Conservation (phyloP, 2,113 vertebrate genomes). For the Lasiurus cinereus region DNA sequence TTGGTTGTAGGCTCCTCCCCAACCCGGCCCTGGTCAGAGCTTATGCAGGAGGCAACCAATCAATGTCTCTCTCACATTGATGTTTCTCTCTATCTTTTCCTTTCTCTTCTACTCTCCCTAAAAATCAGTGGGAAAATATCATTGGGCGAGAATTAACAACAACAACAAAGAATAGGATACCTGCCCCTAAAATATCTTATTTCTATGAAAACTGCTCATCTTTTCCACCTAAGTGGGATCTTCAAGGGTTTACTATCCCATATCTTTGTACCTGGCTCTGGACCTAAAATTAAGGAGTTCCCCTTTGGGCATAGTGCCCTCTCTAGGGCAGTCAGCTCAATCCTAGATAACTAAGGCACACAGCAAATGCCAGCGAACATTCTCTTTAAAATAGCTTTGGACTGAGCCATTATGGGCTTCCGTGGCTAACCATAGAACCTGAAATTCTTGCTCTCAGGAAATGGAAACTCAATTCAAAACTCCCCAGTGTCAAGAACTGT, state of each 20-base stretch:
- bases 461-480: background rate
- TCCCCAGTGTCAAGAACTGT: background rate
- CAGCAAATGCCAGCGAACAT: accelerated
- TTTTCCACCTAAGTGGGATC: background rate
- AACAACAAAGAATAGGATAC: background rate
- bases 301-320: background rate
- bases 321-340: background rate
- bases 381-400: background rate
- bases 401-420: background rate
- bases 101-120: too few relatives aligned
- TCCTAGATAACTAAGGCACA: too few relatives aligned
- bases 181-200: background rate
- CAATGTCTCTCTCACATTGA: too few relatives aligned
- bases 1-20: too few relatives aligned
- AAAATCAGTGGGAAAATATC: too few relatives aligned
- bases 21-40: too few relatives aligned
- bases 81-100: too few relatives aligned
- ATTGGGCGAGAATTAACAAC: too few relatives aligned
- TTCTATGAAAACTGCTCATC: accelerated
- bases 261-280: background rate
- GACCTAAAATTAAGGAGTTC: background rate
- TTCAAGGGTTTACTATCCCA: background rate
- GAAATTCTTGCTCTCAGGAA: constrained; percentile 45
- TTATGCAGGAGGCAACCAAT: too few relatives aligned
- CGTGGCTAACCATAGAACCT: background rate